Evolutionary conservation across 2,888 invertebrate genomes (phyloP).

Genomic region (Apamea anceps): DNA sequence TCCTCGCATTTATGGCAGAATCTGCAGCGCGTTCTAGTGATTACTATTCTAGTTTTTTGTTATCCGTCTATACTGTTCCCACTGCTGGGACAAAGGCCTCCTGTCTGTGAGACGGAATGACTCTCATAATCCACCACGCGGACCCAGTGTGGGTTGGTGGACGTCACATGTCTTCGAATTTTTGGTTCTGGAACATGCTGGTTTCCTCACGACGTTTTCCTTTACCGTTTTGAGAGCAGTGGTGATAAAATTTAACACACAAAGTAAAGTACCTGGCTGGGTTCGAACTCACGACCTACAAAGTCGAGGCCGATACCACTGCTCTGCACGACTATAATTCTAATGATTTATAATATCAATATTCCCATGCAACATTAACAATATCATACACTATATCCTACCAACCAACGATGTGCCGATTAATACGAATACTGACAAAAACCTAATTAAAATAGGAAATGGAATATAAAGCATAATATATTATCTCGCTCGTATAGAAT

Average conservation of each 20-base stretch:
- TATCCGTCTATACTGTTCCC: neutral
- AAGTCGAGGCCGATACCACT: no score
- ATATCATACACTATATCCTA: slow-evolving; percentile 11
- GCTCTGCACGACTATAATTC: neutral
- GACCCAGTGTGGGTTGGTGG: neutral
- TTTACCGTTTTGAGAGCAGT: neutral
- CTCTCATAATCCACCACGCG: no score
- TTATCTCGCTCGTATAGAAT: slow-evolving; percentile 74
- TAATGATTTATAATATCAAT: neutral
- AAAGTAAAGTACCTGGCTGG: no score
- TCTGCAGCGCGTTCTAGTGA: neutral
- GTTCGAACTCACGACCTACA: no score
- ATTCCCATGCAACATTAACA: slow-evolving; percentile 35
- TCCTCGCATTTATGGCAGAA: neutral
- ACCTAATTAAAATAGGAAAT: slow-evolving; percentile 68
- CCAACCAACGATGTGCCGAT: slow-evolving; percentile 41
- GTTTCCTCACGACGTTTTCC: neutral
- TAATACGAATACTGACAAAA: slow-evolving; percentile 59
- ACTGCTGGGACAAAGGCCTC: neutral
- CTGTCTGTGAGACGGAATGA: neutral
- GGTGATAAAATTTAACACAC: neutral
- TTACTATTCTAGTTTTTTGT: no score
- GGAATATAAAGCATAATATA: slow-evolving; percentile 69
- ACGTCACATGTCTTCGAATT: neutral
- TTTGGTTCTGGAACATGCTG: neutral